phyloP scores from a whole-genome alignment of 2,888 invertebrate species.

The Drosophila paramelanica region DNA sequence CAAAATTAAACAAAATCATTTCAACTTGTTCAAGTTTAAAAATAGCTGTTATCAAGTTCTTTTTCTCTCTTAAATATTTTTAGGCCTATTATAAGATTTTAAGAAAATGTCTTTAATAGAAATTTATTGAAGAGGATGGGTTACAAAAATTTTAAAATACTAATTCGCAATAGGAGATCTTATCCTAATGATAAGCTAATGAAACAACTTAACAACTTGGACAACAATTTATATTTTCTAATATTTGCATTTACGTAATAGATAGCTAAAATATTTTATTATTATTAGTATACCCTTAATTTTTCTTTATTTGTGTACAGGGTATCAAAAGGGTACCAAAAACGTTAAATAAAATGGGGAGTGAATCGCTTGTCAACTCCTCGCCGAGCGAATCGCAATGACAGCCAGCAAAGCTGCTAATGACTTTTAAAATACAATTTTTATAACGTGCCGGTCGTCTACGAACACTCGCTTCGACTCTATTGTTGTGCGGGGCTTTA shows the following conservation, averaged over 20 bases:
- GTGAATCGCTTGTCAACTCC: conserved; percentile 42
- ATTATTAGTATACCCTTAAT: conserved; percentile 5
- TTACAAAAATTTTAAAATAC: no score
- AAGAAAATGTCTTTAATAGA: no score
- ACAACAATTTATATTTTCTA: no score
- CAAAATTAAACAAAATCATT: background rate
- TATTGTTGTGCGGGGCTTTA: conserved; percentile 18
- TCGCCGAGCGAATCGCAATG: conserved; percentile 38
- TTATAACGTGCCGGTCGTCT: conserved; percentile 56
- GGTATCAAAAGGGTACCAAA: conserved; percentile 24
- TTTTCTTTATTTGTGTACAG: conserved; percentile 7
- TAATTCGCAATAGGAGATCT: no score
- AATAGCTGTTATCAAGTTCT: background rate
- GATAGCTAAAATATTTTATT: background rate
- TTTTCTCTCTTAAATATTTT: no score
- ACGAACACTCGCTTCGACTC: conserved; percentile 20
- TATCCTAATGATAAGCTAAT: no score
- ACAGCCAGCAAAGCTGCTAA: conserved; percentile 81
- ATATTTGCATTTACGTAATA: background rate
- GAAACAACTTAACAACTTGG: no score
- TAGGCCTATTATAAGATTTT: no score
- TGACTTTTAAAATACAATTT: conserved; percentile 81
- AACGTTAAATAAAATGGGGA: conserved; percentile 42
- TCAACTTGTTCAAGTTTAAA: background rate
- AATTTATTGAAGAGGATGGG: background rate